Conservation (phyloP, 2,113 vertebrate species). For the Prunella fulvescens region DNA sequence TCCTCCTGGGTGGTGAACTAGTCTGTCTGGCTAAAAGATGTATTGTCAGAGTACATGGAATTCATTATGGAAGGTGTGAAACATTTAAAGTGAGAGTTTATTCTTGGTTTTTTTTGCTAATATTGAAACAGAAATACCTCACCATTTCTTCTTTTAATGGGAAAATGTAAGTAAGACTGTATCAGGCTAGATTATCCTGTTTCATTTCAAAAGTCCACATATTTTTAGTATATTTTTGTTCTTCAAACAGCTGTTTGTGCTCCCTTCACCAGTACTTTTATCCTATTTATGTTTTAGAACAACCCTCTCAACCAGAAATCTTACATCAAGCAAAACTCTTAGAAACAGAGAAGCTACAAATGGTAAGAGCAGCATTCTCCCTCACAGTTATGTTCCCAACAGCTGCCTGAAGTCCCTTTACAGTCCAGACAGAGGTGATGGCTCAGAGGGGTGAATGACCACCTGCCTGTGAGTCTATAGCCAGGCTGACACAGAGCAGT, state of each 20-base stretch:
- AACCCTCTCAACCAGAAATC: constrained; percentile 81
- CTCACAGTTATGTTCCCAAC: not conserved
- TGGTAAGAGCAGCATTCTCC: constrained; percentile 74
- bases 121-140: not conserved
- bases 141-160: not conserved
- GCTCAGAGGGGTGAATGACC: not conserved
- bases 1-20: not conserved
- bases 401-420: not conserved
- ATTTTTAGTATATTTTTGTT: not conserved
- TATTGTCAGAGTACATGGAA: not conserved
- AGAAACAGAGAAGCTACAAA: constrained; percentile 85
- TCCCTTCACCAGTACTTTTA: not conserved
- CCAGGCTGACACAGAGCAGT: not conserved
- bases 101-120: not conserved
- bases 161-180: not conserved
- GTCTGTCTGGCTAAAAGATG: not conserved
- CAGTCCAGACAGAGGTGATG: not conserved
- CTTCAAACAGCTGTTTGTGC: not conserved
- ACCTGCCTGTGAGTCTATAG: not conserved
- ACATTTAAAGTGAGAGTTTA: not conserved
- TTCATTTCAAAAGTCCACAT: not conserved
- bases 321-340: constrained; percentile 77
- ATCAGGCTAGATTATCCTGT: not conserved
- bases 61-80: not conserved
- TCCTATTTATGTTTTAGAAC: constrained; percentile 78